Conservation (phyloP, 2,888 invertebrate genomes). For the Dicranocentrus wangi region DNA sequence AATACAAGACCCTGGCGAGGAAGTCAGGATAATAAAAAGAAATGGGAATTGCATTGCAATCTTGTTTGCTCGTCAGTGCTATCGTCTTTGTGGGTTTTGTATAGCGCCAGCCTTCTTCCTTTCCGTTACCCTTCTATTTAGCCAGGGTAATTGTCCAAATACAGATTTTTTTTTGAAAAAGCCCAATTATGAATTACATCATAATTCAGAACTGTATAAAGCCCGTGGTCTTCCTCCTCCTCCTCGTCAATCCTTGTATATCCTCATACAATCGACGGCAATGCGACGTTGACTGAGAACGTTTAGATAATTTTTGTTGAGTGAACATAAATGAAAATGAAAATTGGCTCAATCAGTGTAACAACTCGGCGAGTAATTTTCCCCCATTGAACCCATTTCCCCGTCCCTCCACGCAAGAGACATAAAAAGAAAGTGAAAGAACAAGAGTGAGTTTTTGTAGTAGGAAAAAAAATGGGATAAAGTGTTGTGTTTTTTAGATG, state of each 20-base stretch:
- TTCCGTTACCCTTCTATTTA: neutral
- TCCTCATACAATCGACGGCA: too few species aligned
- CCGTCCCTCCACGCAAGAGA: neutral
- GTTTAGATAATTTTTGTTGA: constrained; percentile 17
- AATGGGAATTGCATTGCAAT: too few species aligned
- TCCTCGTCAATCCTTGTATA: too few species aligned
- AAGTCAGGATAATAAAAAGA: too few species aligned
- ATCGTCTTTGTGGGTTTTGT: too few species aligned
- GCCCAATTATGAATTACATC: constrained; percentile 27
- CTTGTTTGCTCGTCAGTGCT: too few species aligned
- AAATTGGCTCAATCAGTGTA: constrained; percentile 22
- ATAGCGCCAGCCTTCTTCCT: constrained; percentile 6
- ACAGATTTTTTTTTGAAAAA: constrained; percentile 1
- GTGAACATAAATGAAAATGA: constrained; percentile 25
- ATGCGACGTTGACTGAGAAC: constrained; percentile 8
- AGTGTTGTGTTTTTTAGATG: too few species aligned
- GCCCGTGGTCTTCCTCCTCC: constrained; percentile 1
- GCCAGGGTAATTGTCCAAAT: constrained; percentile 14
- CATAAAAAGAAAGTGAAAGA: neutral
- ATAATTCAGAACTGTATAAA: neutral
- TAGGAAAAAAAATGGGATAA: too few species aligned
- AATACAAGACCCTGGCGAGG: too few species aligned
- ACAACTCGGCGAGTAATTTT: constrained; percentile 10
- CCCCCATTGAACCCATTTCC: too few species aligned
- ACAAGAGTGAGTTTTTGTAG: neutral